Evolutionary conservation across 2,113 vertebrate species (phyloP).

Genomic region (Phaethon lepturus): DNA sequence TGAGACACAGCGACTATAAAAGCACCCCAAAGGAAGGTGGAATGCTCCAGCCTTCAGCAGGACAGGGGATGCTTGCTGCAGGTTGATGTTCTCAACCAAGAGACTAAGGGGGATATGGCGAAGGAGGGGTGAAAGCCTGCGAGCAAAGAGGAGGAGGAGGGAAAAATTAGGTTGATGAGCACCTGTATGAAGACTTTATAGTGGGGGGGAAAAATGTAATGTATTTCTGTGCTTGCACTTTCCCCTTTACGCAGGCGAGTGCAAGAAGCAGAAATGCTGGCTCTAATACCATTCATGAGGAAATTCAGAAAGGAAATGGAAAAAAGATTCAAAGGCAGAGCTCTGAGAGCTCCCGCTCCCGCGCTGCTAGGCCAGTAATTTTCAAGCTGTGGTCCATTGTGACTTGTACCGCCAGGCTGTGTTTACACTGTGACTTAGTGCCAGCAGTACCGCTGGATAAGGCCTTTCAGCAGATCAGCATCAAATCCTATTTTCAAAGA

Average conservation of each 20-base stretch:
- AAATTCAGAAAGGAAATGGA: conserved; percentile 37
- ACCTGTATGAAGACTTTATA: not conserved
- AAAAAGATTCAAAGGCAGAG: conserved; percentile 24
- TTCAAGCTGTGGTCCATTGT: conserved; percentile 64
- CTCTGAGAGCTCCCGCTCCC: not conserved
- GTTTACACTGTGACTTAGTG: conserved; percentile 64
- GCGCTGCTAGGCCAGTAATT: conserved; percentile 39
- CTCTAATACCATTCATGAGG: not conserved
- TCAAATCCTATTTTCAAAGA: conserved; percentile 65
- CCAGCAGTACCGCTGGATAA: conserved; percentile 60
- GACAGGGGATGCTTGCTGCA: not conserved
- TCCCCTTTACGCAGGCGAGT: not conserved
- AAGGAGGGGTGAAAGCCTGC: not conserved
- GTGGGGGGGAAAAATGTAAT: rapidly evolving
- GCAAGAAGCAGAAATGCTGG: not conserved
- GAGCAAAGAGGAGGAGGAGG: not conserved
- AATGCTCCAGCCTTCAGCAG: not conserved
- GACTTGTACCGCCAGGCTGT: conserved; percentile 29
- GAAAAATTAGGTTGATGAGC: not conserved
- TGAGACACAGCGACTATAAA: not conserved
- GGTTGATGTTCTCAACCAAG: not conserved
- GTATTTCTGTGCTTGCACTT: not conserved
- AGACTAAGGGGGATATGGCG: not conserved
- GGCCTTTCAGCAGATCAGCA: conserved; percentile 51
- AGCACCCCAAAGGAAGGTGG: not conserved